Conservation (phyloP, 2,113 vertebrate species). For the Petrocephalus zakoni region DNA sequence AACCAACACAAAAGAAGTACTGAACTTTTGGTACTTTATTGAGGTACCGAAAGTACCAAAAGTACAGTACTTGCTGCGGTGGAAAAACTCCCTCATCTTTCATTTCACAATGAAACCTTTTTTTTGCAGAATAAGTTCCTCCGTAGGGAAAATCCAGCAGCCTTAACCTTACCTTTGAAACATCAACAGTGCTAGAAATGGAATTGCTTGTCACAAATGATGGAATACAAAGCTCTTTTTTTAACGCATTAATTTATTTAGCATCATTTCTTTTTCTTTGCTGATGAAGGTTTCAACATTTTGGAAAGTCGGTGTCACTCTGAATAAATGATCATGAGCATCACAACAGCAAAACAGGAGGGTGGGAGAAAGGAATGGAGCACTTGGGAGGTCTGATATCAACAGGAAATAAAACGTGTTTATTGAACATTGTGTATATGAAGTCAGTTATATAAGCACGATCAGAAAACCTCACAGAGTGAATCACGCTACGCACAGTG, state of each 20-base stretch:
- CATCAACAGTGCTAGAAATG: not conserved
- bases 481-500: constrained; percentile 96
- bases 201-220: not conserved
- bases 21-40: too few species aligned
- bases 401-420: constrained; percentile 99
- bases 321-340: constrained; percentile 13
- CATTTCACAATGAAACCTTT: not conserved
- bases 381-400: constrained; percentile 64
- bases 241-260: constrained; percentile 25
- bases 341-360: not conserved
- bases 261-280: constrained; percentile 17
- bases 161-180: not conserved
- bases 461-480: constrained; percentile 96
- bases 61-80: too few species aligned
- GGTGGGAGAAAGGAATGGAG: constrained; percentile 28
- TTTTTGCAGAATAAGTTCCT: not conserved
- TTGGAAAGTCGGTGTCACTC: constrained; percentile 26
- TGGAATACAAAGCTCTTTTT: constrained; percentile 12
- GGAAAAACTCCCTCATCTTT: too few species aligned
- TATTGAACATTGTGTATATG: constrained; percentile 98
- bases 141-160: not conserved
- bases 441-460: constrained; percentile 92
- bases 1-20: too few species aligned
- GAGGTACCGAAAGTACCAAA: too few species aligned
- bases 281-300: constrained; percentile 29